Conservation (phyloP, 2,888 invertebrate genomes). For the Allophyes oxyacanthae region DNA sequence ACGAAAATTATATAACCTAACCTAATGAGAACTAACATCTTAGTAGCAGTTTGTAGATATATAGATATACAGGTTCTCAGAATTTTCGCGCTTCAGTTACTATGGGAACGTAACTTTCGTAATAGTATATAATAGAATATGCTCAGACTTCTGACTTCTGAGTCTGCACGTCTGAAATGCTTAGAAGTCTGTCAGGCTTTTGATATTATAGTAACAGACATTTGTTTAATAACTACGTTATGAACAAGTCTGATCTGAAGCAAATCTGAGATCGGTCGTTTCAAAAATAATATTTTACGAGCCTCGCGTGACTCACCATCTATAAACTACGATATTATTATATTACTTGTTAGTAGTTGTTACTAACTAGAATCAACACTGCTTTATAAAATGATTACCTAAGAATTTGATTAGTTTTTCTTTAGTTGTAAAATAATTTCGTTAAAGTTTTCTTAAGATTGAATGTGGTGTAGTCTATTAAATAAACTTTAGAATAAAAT, state of each 20-base stretch:
- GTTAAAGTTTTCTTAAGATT: no score
- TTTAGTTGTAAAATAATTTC: background rate
- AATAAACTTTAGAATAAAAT: no score
- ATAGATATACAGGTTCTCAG: slow-evolving; percentile 4
- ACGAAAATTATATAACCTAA: slow-evolving; percentile 19
- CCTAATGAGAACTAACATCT: slow-evolving; percentile 23
- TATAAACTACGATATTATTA: slow-evolving; percentile 9
- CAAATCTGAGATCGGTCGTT: slow-evolving; percentile 27
- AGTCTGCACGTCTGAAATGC: slow-evolving; percentile 16
- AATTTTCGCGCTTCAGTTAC: slow-evolving; percentile 30
- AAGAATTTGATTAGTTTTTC: slow-evolving; percentile 1
- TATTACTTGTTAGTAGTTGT: slow-evolving; percentile 10
- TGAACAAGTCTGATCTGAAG: slow-evolving; percentile 12
- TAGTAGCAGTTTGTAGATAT: no score
- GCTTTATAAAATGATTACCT: background rate
- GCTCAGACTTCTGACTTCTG: slow-evolving; percentile 16
- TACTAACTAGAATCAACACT: slow-evolving; percentile 17
- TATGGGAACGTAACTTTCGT: slow-evolving; percentile 12
- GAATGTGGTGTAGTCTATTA: no score
- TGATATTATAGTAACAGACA: slow-evolving; percentile 12
- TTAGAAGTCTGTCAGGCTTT: slow-evolving; percentile 11
- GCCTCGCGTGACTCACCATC: slow-evolving; percentile 44
- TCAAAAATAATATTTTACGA: slow-evolving; percentile 34
- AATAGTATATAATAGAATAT: slow-evolving; percentile 23
- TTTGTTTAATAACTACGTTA: slow-evolving; percentile 28